A percentile compares a stretch with the other conserved stretches of the same genome.
Conservation (phyloP, 1,140 invertebrate genomes). For the Mylabris phalerata region DNA sequence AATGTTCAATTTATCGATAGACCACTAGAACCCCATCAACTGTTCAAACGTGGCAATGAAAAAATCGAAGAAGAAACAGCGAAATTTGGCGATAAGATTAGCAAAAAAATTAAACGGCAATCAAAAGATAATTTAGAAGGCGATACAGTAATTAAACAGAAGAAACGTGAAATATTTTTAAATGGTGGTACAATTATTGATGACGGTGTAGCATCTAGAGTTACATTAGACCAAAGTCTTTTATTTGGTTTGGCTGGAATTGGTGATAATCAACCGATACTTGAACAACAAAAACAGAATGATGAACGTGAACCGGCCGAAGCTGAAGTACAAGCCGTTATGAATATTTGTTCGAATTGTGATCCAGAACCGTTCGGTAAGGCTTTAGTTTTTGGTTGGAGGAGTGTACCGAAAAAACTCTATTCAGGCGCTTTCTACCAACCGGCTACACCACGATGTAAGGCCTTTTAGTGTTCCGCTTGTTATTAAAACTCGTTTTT, state of each 20-base stretch:
- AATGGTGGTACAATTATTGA: constrained; percentile 60
- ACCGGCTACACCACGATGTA: constrained; percentile 59
- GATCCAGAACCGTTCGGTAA: constrained; percentile 67
- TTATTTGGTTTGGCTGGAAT: constrained; percentile 59
- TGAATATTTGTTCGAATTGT: constrained; percentile 69
- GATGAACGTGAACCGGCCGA: constrained; percentile 75
- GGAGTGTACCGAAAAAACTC: constrained; percentile 62
- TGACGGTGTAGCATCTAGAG: constrained; percentile 45
- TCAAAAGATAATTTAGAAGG: constrained; percentile 17
- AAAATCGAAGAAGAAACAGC: constrained; percentile 16
- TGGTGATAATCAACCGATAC: constrained; percentile 52
- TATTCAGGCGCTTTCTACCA: constrained; percentile 64
- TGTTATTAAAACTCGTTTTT: background rate
- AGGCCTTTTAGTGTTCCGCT: constrained; percentile 55
- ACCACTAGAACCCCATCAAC: constrained; percentile 41
- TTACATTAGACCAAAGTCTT: constrained; percentile 45
- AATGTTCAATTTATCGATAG: constrained; percentile 54
- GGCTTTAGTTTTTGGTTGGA: constrained; percentile 67
- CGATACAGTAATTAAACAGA: constrained; percentile 45
- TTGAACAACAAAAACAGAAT: constrained; percentile 47
- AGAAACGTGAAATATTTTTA: constrained; percentile 57
- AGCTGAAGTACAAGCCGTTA: constrained; percentile 68
- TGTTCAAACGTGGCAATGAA: constrained; percentile 46
- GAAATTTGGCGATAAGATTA: constrained; percentile 43
- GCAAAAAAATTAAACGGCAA: constrained; percentile 44